Percentiles rank a stretch among this genome's conserved stretches.
phyloP scores from a whole-genome alignment of 2,888 invertebrate species.

The Tuta absoluta region DNA sequence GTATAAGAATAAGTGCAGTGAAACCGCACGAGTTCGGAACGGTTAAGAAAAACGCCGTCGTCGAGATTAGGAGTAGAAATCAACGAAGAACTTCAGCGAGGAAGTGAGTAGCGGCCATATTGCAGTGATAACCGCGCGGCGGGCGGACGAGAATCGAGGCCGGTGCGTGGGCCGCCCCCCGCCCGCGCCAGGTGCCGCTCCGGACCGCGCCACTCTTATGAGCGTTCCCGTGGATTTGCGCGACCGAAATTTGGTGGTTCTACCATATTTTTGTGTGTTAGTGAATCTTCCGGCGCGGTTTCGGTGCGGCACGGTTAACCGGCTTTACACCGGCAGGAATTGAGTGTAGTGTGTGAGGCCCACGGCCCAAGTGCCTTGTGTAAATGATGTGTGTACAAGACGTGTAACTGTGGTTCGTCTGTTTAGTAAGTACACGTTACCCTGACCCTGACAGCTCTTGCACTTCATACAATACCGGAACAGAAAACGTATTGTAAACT shows the following conservation, averaged over 20 bases:
- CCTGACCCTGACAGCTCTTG: slow-evolving; percentile 48
- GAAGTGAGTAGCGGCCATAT: slow-evolving; percentile 82
- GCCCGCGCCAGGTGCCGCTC: slow-evolving; percentile 81
- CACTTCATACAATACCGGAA: not conserved
- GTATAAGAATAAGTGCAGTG: slow-evolving; percentile 82
- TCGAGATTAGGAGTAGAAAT: slow-evolving; percentile 81
- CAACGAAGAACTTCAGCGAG: slow-evolving; percentile 82
- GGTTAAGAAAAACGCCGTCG: slow-evolving; percentile 78
- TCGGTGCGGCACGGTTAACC: slow-evolving; percentile 63
- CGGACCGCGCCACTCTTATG: slow-evolving; percentile 83
- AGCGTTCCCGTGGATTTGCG: slow-evolving; percentile 82
- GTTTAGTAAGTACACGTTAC: slow-evolving; percentile 73
- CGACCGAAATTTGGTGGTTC: slow-evolving; percentile 77
- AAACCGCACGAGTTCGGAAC: slow-evolving; percentile 81
- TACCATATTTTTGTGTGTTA: slow-evolving; percentile 72
- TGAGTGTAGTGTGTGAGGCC: slow-evolving; percentile 75
- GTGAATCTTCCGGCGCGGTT: slow-evolving; percentile 74
- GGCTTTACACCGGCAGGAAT: slow-evolving; percentile 49
- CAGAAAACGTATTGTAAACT: not conserved
- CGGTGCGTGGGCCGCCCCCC: slow-evolving; percentile 82
- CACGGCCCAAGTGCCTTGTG: slow-evolving; percentile 75
- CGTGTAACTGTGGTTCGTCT: slow-evolving; percentile 74
- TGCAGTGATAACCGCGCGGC: slow-evolving; percentile 82
- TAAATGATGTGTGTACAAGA: slow-evolving; percentile 72
- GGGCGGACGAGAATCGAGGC: slow-evolving; percentile 82